phyloP scores from a whole-genome alignment of 2,797 vertebrate species.

The Malurus splendens region DNA sequence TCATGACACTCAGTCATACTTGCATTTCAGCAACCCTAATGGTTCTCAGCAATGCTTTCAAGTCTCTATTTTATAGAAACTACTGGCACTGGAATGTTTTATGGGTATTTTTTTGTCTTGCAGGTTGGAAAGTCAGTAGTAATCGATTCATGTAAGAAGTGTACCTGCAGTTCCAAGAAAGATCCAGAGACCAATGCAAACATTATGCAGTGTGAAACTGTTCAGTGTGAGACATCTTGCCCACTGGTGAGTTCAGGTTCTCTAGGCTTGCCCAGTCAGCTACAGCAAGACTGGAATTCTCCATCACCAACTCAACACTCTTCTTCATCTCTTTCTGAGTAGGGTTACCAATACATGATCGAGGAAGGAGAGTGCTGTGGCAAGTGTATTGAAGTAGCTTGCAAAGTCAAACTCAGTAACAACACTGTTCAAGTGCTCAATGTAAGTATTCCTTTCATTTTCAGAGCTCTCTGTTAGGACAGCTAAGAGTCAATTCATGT shows the following conservation, averaged over 20 bases:
- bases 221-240: conserved; percentile 54
- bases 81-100: not conserved
- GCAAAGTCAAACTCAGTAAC: conserved; percentile 46
- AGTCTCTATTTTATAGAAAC: not conserved
- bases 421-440: not conserved
- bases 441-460: conserved; percentile 23
- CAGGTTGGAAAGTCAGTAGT: conserved; percentile 65
- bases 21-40: not conserved
- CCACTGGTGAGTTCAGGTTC: conserved; percentile 39
- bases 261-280: not conserved
- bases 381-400: conserved; percentile 71
- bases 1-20: not conserved
- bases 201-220: conserved; percentile 15
- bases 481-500: not conserved
- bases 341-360: conserved; percentile 73
- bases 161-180: conserved; percentile 62
- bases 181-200: conserved; percentile 32
- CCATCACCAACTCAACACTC: not conserved
- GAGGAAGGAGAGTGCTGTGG: conserved; percentile 77
- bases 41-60: not conserved
- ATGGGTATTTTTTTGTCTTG: not conserved
- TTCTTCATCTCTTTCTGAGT: not conserved
- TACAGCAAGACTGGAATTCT: not conserved
- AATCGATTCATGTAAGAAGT: conserved; percentile 64
- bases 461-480: not conserved